phyloP scores from a whole-genome alignment of 2,797 vertebrate genomes.

The Pseudochirops cupreus region DNA sequence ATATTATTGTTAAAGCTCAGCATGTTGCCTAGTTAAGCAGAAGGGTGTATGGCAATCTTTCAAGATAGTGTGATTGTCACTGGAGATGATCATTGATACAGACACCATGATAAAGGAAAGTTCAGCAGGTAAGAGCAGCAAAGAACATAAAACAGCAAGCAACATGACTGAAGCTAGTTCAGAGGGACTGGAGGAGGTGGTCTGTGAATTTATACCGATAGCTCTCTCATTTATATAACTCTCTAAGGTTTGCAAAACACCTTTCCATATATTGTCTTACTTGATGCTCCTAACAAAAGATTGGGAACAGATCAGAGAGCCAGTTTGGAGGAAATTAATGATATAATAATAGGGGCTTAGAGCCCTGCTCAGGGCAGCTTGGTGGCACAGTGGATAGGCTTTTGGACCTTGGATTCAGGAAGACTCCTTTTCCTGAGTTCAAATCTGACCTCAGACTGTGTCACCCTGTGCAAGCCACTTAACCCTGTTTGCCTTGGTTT shows the following conservation, averaged over 20 bases:
- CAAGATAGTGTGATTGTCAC: background rate
- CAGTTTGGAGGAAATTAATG: background rate
- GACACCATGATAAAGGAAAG: constrained; percentile 3
- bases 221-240: background rate
- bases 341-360: background rate
- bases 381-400: background rate
- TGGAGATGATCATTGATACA: background rate
- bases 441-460: background rate
- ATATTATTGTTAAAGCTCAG: background rate
- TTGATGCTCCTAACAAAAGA: background rate
- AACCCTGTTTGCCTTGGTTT: background rate
- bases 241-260: background rate
- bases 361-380: background rate
- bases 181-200: background rate
- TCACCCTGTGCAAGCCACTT: too few relatives aligned
- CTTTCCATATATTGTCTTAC: background rate
- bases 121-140: background rate
- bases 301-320: background rate
- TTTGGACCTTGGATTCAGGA: background rate
- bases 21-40: background rate
- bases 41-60: constrained; percentile 16
- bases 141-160: background rate
- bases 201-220: background rate
- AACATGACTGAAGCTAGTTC: background rate
- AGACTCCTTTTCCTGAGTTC: background rate